Conservation (phyloP, 2,888 invertebrate species). For the Archaeoteleia sp. region DNA sequence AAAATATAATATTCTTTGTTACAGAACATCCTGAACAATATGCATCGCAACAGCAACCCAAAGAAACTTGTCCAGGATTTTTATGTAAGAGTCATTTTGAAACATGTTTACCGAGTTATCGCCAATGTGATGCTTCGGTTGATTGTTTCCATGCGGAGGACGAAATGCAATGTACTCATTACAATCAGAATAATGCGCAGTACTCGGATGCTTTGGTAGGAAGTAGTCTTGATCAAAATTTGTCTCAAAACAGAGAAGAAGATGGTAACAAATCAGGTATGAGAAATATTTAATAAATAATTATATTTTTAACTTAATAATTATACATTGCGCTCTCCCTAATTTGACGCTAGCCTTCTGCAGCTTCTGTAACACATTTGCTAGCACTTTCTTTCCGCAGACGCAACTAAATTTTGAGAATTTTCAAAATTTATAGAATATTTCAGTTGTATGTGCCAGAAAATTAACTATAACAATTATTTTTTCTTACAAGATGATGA, state of each 20-base stretch:
- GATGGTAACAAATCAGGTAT: no score
- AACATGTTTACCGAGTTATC: slow-evolving; percentile 81
- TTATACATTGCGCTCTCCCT: no score
- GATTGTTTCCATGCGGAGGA: slow-evolving; percentile 89
- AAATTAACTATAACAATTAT: not conserved
- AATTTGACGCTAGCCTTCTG: no score
- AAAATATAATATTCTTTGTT: slow-evolving; percentile 5
- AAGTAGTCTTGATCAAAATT: not conserved
- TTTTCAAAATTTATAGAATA: no score
- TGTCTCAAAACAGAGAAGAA: not conserved
- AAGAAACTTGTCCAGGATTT: slow-evolving; percentile 83
- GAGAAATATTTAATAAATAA: not conserved
- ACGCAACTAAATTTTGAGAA: no score
- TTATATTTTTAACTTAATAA: not conserved
- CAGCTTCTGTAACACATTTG: no score
- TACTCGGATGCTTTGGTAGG: no score
- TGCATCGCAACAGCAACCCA: slow-evolving; percentile 70
- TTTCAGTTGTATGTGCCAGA: no score
- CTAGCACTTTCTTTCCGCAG: no score
- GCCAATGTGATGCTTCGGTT: slow-evolving; percentile 83
- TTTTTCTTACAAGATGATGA: not conserved
- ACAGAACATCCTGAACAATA: slow-evolving; percentile 15
- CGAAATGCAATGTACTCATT: slow-evolving; percentile 81
- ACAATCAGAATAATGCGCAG: not conserved
- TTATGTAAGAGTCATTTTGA: slow-evolving; percentile 81